Base-by-base conservation (phyloP, 37 sponge, comb jelly and placozoan genomes). In the Aplysina aerophoba region DNA sequence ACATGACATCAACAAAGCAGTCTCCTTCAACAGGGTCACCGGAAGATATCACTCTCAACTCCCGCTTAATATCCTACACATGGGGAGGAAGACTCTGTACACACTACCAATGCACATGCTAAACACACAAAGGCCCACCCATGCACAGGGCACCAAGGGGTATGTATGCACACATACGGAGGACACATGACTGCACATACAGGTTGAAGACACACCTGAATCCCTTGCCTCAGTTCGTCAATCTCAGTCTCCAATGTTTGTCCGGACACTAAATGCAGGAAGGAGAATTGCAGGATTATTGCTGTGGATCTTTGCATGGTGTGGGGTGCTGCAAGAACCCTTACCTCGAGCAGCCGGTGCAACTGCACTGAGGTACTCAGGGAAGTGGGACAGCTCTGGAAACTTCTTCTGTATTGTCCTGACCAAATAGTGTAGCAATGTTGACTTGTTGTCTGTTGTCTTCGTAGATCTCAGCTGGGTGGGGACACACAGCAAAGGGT, bases 231-330 rank as follows among this genome's bases (percentile, higher is more conserved):
- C 16, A 94, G 67, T 40, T 94, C 95, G 41, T 74, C 75, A 28
- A 94, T 31, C 63, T 94, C 95, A 30, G 67, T 71, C 36, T 91
- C 90, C 64, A 94, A 61, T 21, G 95, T 94, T 65, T 91, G 75
- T 28, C 89, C 88, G 53, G 95, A 94, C 50, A 94, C 95, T 94
- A 57, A n/a, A n/a, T n/a, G n/a, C n/a, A n/a, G n/a, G n/a, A n/a
- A n/a, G n/a, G n/a, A n/a, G n/a, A n/a, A 58, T 58, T 58, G 59
- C 27, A 62, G 64, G 12, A 28, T 62, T 62, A 62, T 62, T 62
- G 28, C 64, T 13, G 64, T 19, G 19, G 11, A 11, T 28, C 12
- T 14, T 27, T 62, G 11, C 27, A 13, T 62, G 64, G 64, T 62
- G 28, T 62, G 28, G 28, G 28, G 64, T 62, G 11, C 64, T 62